A percentile compares a stretch with the other conserved stretches of the same genome.
Evolutionary conservation across 2,888 invertebrate genomes (phyloP).

Genomic region (Coelogynopora nodosa): DNA sequence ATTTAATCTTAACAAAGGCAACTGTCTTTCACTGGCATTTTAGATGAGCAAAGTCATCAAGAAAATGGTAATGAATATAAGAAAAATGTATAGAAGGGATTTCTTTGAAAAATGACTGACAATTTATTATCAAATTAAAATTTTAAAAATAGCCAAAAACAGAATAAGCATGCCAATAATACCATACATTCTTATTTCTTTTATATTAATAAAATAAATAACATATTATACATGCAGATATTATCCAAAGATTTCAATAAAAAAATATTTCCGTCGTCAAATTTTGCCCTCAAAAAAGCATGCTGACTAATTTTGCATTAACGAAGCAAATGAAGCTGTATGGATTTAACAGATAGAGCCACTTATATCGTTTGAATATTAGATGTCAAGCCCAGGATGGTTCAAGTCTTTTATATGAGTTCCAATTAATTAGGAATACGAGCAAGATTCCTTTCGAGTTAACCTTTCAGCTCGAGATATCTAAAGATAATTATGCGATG

Average conservation of each 20-base stretch:
- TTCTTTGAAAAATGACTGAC: neutral
- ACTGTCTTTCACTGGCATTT: neutral
- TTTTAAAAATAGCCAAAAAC: no score
- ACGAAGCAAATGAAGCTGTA: neutral
- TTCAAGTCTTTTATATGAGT: neutral
- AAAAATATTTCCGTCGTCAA: neutral
- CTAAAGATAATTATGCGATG: neutral
- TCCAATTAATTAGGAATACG: constrained; percentile 9
- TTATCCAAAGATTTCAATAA: no score
- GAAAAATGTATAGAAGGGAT: neutral
- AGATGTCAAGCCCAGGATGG: neutral
- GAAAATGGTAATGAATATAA: neutral
- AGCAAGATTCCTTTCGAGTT: neutral
- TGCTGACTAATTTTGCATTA: neutral
- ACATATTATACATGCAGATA: no score
- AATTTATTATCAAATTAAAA: neutral
- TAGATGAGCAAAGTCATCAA: neutral
- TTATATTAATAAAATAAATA: no score
- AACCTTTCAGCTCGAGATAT: neutral
- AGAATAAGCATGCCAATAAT: no score
- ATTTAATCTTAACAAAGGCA: neutral
- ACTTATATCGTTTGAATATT: neutral
- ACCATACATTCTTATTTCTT: no score
- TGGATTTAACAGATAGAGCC: neutral
- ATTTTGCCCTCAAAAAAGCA: neutral